Conservation (phyloP, 2,888 invertebrate species). For the Phortica okadai region DNA sequence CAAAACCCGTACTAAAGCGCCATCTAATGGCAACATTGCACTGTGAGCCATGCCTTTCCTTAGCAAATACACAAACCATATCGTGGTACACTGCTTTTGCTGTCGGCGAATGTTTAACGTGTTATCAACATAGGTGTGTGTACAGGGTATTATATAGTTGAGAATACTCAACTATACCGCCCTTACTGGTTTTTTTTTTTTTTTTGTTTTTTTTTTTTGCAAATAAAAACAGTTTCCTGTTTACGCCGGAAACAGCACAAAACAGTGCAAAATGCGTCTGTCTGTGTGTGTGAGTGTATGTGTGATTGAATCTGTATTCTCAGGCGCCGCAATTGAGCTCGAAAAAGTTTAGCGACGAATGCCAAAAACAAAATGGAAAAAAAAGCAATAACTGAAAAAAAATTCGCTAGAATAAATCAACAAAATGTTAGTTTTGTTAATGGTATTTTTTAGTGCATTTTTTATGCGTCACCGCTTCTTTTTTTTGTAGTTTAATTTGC, state of each 20-base stretch:
- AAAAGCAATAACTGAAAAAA: neutral
- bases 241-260: slow-evolving; percentile 34
- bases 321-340: slow-evolving; percentile 9
- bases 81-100: too few relatives aligned
- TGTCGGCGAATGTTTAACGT: too few relatives aligned
- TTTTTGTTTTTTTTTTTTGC: slow-evolving; percentile 28
- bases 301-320: neutral
- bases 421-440: neutral
- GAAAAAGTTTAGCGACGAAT: neutral
- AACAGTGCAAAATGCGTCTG: slow-evolving; percentile 44
- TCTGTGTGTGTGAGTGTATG: neutral
- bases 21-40: too few relatives aligned
- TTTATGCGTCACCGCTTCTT: neutral
- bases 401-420: neutral
- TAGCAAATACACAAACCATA: too few relatives aligned
- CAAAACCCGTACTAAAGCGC: too few relatives aligned
- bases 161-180: too few relatives aligned
- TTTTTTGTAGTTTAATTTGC: neutral
- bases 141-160: too few relatives aligned
- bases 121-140: too few relatives aligned
- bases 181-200: slow-evolving; percentile 20
- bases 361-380: neutral
- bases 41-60: too few relatives aligned
- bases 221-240: slow-evolving; percentile 33
- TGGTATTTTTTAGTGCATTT: slow-evolving; percentile 2